Evolutionary conservation across 2,113 vertebrate genomes (phyloP).

Genomic region (Archocentrus centrarchus): DNA sequence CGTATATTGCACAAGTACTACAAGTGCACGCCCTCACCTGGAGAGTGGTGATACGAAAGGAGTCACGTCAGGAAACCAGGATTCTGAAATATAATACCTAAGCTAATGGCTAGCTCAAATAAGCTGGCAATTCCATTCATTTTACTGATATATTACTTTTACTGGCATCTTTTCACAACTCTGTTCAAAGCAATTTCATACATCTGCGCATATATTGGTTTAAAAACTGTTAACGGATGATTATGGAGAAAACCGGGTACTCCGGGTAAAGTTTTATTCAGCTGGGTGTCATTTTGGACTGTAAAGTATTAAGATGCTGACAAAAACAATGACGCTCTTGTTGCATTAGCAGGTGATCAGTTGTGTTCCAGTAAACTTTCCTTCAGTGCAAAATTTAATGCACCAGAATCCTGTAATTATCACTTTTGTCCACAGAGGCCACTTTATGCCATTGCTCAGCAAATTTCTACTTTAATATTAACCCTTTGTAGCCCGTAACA

Average conservation of each 20-base stretch:
- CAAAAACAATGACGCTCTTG: neutral
- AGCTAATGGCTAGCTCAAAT: neutral
- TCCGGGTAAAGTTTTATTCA: neutral
- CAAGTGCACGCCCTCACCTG: slow-evolving; percentile 4
- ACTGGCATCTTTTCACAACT: neutral
- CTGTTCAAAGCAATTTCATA: neutral
- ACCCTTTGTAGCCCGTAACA: neutral
- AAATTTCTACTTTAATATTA: neutral
- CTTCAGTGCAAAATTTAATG: neutral
- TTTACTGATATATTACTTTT: neutral
- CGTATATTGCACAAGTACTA: neutral
- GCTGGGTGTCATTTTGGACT: neutral
- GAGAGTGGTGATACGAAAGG: neutral
- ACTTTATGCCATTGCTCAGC: neutral
- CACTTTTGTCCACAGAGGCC: neutral
- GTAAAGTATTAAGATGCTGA: neutral
- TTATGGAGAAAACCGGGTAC: too few relatives aligned
- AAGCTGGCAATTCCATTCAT: neutral
- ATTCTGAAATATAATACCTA: neutral
- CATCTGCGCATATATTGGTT: neutral
- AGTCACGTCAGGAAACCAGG: neutral
- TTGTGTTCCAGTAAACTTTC: too few relatives aligned
- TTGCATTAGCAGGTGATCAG: neutral
- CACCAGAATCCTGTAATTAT: neutral
- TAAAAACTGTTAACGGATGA: neutral